Percentiles rank a stretch among this genome's conserved stretches.
Conservation (phyloP, 2,797 vertebrate genomes). For the Phoxinus dragarum region DNA sequence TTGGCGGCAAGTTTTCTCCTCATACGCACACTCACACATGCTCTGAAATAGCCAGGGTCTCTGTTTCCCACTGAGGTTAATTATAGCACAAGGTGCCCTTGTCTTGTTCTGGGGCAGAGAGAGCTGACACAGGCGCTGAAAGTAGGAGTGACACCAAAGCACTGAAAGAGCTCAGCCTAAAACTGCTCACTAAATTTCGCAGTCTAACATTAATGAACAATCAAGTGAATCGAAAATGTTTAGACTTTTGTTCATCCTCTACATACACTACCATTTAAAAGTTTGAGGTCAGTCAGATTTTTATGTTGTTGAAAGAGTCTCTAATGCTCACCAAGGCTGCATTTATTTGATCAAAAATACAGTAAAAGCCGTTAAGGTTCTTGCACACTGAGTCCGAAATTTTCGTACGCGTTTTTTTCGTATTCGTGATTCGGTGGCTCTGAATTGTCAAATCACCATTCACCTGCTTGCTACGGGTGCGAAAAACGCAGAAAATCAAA, state of each 20-base stretch:
- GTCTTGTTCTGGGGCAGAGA: slow-evolving; percentile 33
- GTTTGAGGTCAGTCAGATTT: not conserved
- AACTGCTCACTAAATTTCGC: not conserved
- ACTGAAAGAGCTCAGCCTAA: not conserved
- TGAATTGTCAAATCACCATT: too few species aligned
- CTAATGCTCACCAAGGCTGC: not conserved
- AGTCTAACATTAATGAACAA: not conserved
- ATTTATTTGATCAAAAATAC: not conserved
- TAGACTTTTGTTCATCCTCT: not conserved
- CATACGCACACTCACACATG: not conserved
- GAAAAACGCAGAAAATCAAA: too few species aligned
- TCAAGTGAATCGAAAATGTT: not conserved
- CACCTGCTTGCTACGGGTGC: too few species aligned
- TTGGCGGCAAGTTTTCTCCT: slow-evolving; percentile 23
- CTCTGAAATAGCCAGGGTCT: slow-evolving; percentile 37
- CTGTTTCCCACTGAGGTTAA: slow-evolving; percentile 50
- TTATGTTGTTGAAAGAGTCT: not conserved
- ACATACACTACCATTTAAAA: not conserved
- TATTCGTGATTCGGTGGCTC: too few species aligned
- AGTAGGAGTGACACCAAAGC: slow-evolving; percentile 6
- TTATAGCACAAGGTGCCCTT: slow-evolving; percentile 61
- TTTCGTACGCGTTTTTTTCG: too few species aligned
- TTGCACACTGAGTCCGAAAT: too few species aligned
- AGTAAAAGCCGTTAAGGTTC: not conserved
- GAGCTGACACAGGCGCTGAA: slow-evolving; percentile 7